Conservation (phyloP, 1,140 invertebrate species). For the Adoxophyes honmai region DNA sequence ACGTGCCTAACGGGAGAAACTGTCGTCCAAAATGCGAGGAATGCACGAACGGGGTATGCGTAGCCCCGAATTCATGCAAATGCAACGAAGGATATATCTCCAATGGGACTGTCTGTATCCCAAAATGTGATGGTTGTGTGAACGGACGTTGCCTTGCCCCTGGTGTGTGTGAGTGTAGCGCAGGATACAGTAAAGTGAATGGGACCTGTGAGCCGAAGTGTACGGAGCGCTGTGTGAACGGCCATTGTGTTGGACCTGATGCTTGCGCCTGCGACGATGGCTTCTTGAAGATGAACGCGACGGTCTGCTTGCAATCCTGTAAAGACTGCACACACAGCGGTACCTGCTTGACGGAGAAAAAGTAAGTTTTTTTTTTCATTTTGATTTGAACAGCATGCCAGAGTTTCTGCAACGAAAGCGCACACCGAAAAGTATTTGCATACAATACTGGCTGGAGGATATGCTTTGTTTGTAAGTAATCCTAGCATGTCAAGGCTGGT, state of each 20-base stretch:
- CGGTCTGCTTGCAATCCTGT: slow-evolving; percentile 33
- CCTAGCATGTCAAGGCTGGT: too few relatives aligned
- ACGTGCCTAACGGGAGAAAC: too few relatives aligned
- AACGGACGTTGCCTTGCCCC: slow-evolving; percentile 75
- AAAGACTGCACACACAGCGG: slow-evolving; percentile 20
- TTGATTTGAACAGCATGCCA: too few relatives aligned
- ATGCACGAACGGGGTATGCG: slow-evolving; percentile 66
- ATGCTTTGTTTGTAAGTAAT: too few relatives aligned
- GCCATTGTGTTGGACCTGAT: slow-evolving; percentile 69
- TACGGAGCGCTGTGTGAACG: slow-evolving; percentile 73
- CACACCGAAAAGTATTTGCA: too few relatives aligned
- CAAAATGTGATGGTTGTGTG: slow-evolving; percentile 65
- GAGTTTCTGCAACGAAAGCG: too few relatives aligned
- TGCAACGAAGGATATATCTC: slow-evolving; percentile 24
- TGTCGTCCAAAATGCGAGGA: slow-evolving; percentile 41
- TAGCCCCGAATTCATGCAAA: slow-evolving; percentile 36
- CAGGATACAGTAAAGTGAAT: slow-evolving; percentile 53
- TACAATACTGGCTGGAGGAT: too few relatives aligned
- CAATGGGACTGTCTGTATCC: slow-evolving; percentile 41
- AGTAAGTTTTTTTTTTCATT: slow-evolving; percentile 3
- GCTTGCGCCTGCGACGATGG: slow-evolving; percentile 76
- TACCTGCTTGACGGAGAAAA: neutral
- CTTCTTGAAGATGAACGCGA: slow-evolving; percentile 49
- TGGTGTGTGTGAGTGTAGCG: slow-evolving; percentile 71
- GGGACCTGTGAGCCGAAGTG: slow-evolving; percentile 73